A percentile compares a stretch with the other conserved stretches of the same genome.
Conservation (phyloP, 2,113 vertebrate genomes). For the Podarcis muralis region DNA sequence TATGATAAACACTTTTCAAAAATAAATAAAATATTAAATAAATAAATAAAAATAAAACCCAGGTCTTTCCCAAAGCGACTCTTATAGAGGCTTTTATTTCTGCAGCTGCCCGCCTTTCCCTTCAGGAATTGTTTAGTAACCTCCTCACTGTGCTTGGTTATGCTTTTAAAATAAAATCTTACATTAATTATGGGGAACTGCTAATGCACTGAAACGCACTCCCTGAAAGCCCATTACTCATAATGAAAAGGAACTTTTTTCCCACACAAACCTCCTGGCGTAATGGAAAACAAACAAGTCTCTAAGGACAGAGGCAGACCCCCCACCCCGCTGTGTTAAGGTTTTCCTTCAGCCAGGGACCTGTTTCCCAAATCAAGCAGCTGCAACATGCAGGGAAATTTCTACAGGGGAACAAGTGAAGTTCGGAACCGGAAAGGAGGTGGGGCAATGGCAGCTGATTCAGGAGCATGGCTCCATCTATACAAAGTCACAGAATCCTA, state of each 20-base stretch:
- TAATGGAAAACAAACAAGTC: not conserved
- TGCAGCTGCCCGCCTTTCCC: too few species aligned
- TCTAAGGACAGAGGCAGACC: not conserved
- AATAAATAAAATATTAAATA: too few species aligned
- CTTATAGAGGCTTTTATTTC: too few species aligned
- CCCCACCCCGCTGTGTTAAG: not conserved
- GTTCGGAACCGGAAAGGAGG: slow-evolving; percentile 14
- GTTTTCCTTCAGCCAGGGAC: slow-evolving; percentile 49
- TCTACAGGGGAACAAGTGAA: slow-evolving; percentile 29
- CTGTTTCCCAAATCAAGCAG: slow-evolving; percentile 5
- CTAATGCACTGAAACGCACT: slow-evolving; percentile 8
- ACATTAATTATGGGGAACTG: not conserved
- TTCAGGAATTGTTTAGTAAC: too few species aligned
- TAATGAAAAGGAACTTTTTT: slow-evolving; percentile 1
- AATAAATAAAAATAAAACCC: too few species aligned
- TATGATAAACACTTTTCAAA: too few species aligned
- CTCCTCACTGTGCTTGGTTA: not conserved
- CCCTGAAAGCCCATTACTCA: not conserved
- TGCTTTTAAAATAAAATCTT: not conserved
- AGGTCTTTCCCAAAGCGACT: too few species aligned
- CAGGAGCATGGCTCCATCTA: slow-evolving; percentile 63
- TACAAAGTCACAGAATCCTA: slow-evolving; percentile 23
- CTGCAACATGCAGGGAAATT: slow-evolving; percentile 43
- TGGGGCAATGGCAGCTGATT: slow-evolving; percentile 47
- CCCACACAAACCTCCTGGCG: not conserved